These are phyloP conservation scores for Nothoprocta pentlandii DNA, from an alignment of 2,113 vertebrate genomes.

Conservation along the genomic window DNA sequence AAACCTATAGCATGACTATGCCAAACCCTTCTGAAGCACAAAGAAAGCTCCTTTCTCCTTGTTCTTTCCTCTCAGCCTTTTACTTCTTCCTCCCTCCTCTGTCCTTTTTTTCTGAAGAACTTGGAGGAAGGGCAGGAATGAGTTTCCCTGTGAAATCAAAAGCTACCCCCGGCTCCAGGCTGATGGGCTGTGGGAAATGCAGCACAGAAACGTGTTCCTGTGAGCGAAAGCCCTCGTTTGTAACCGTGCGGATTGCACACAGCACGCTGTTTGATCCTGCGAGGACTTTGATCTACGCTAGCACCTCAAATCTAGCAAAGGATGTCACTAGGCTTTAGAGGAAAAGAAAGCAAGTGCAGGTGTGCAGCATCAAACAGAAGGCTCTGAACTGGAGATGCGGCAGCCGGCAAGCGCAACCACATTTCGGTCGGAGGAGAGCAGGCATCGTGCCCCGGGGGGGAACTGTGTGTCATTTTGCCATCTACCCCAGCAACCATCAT, in stretches of 20 bases:
- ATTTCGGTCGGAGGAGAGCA: not conserved
- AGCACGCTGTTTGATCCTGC: constrained; percentile 45
- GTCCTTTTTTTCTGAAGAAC: not conserved
- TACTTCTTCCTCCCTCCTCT: not conserved
- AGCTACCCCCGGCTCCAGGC: constrained; percentile 4
- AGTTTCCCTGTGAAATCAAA: constrained; percentile 58
- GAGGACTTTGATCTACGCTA: constrained; percentile 65
- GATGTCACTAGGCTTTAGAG: constrained; percentile 48
- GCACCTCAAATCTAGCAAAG: constrained; percentile 45
- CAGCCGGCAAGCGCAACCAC: not conserved
- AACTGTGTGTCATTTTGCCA: not conserved
- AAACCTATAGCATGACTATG: not conserved
- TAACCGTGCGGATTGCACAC: constrained; percentile 36
- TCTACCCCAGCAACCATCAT: not conserved
- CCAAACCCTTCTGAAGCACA: not conserved
- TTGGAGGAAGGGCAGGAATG: not conserved
- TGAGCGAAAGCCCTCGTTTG: constrained; percentile 66
- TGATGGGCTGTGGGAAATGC: constrained; percentile 44
- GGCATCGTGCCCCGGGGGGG: not conserved
- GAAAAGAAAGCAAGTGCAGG: not conserved
- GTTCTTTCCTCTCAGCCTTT: not conserved
- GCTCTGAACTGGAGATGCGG: not conserved
- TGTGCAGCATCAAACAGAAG: not conserved
- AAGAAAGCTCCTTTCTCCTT: not conserved
- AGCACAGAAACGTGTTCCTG: constrained; percentile 36